Percentiles rank a stretch among this genome's conserved stretches.
phyloP scores from a whole-genome alignment of 2,888 invertebrate species.

The Melipona bicolor region DNA sequence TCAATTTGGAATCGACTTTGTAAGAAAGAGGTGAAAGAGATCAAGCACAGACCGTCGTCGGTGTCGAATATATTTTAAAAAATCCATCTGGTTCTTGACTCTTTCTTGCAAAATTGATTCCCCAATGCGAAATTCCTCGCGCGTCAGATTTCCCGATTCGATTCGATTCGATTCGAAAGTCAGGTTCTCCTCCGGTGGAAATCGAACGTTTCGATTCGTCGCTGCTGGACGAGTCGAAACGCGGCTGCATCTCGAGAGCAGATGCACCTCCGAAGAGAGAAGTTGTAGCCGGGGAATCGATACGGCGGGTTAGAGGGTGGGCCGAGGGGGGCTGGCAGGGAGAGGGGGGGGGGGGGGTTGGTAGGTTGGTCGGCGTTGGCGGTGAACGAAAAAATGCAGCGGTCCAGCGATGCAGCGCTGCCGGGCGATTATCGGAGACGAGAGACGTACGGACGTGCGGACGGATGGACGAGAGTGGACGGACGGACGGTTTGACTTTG shows the following conservation, averaged over 20 bases:
- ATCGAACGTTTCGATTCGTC: not conserved
- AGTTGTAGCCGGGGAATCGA: constrained; percentile 62
- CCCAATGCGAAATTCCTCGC: no score
- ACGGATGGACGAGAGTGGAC: constrained; percentile 75
- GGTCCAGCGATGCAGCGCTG: constrained; percentile 64
- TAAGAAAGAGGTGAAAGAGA: no score
- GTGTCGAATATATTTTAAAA: no score
- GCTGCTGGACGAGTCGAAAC: not conserved
- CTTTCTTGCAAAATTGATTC: no score
- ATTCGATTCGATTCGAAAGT: not conserved
- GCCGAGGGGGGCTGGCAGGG: not conserved
- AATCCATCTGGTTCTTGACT: no score
- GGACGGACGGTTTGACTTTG: constrained; percentile 81
- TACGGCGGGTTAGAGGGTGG: constrained; percentile 14
- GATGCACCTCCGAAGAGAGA: constrained; percentile 51
- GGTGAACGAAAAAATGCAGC: constrained; percentile 71
- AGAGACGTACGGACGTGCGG: constrained; percentile 71
- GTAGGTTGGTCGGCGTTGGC: constrained; percentile 48
- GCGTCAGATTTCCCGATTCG: no score
- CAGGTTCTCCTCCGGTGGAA: not conserved
- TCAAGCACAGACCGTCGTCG: no score
- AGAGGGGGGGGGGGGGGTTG: not conserved
- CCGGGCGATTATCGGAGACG: constrained; percentile 81
- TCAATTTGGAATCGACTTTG: no score
- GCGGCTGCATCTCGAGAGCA: constrained; percentile 20